Evolutionary conservation across 2,797 vertebrate genomes (phyloP).

Genomic region (Platalea minor): DNA sequence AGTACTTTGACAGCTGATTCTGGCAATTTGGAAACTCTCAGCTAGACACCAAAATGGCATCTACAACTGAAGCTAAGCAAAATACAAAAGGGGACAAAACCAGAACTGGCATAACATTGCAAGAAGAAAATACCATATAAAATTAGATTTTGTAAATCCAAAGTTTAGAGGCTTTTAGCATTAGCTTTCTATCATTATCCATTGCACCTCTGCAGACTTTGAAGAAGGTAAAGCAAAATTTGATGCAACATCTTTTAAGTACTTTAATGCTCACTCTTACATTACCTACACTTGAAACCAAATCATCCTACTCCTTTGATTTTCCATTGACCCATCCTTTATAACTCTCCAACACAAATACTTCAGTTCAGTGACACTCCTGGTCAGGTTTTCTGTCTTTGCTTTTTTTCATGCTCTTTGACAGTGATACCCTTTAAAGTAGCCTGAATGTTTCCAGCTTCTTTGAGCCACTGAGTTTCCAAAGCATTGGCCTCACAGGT

Average conservation of each 20-base stretch:
- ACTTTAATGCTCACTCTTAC: background rate
- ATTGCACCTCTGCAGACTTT: background rate
- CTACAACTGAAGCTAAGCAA: background rate
- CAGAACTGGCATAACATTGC: background rate
- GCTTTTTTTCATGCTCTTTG: background rate
- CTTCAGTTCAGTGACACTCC: background rate
- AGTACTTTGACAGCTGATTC: background rate
- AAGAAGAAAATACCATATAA: background rate
- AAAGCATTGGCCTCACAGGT: background rate
- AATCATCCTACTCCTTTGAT: background rate
- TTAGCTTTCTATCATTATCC: background rate
- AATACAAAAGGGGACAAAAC: background rate
- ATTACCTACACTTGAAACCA: background rate
- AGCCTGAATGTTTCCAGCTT: background rate
- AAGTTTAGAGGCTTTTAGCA: background rate
- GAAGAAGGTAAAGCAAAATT: background rate
- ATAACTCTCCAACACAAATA: background rate
- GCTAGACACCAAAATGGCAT: background rate
- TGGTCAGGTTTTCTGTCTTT: background rate
- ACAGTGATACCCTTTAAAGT: background rate
- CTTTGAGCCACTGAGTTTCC: background rate
- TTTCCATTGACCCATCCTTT: background rate
- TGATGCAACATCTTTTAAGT: background rate
- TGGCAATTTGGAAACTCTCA: background rate
- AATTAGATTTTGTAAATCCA: background rate